Evolutionary conservation across 2,888 invertebrate species (phyloP).

Genomic region (Thymelicus lineola): DNA sequence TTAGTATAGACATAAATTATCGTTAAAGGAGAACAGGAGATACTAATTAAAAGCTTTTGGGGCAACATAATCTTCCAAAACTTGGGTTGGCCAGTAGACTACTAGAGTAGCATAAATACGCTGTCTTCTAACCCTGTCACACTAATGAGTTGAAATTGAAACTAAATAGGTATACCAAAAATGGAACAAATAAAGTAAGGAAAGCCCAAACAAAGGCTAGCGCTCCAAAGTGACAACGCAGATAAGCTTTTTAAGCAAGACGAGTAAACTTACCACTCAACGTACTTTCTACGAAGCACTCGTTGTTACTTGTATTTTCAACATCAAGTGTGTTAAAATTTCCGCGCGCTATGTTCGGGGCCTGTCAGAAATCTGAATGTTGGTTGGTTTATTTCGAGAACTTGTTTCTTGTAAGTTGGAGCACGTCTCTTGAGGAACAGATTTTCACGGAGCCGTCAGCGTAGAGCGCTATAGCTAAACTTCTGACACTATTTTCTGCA

Average conservation of each 20-base stretch:
- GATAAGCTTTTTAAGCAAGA: conserved; percentile 1
- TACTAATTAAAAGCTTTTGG: no score
- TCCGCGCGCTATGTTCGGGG: conserved; percentile 4
- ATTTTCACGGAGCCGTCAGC: conserved; percentile 40
- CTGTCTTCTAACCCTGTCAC: no score
- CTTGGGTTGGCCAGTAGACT: no score
- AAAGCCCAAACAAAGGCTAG: no score
- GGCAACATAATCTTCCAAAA: no score
- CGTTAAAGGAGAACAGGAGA: no score
- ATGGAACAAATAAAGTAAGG: no score
- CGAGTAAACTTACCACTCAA: conserved; percentile 7
- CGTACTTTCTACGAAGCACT: neutral
- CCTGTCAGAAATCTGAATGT: conserved; percentile 31
- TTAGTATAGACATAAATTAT: no score
- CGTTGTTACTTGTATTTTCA: neutral
- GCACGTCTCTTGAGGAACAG: conserved; percentile 47
- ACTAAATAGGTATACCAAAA: no score
- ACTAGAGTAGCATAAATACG: no score
- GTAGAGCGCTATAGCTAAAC: conserved; percentile 54
- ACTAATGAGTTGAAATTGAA: no score
- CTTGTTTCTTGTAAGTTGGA: conserved; percentile 33
- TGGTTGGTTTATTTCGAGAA: conserved; percentile 30
- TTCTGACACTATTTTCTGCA: conserved; percentile 71
- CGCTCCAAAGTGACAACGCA: no score
- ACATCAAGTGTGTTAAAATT: conserved; percentile 15